phyloP scores from a whole-genome alignment of 92 coral and sea anemone genomes.

The Pocillopora meandrina region DNA sequence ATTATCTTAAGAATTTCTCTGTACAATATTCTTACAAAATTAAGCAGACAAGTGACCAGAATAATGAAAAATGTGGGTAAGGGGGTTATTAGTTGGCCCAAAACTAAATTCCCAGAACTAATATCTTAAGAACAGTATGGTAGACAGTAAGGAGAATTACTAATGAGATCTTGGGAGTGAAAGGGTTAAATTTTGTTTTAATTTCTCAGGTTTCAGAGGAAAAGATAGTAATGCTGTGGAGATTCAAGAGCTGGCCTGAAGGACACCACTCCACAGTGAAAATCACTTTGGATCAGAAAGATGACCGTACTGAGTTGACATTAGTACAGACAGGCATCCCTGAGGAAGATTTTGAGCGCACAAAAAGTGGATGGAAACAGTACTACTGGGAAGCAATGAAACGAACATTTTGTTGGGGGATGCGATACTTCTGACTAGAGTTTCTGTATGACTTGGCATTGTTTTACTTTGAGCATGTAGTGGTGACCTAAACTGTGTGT shows the following conservation, averaged over 20 bases:
- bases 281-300: conserved; percentile 75
- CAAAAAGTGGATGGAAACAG: conserved; percentile 88
- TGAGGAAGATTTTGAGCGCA: conserved; percentile 84
- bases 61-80: no score
- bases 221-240: conserved; percentile 95
- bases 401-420: conserved; percentile 86
- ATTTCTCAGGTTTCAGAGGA: conserved; percentile 70
- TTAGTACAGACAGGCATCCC: conserved; percentile 93
- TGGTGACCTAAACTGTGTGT: conserved; percentile 9
- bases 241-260: conserved; percentile 92
- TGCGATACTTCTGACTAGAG: conserved; percentile 85
- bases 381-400: conserved; percentile 97
- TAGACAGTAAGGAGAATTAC: no score
- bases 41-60: no score
- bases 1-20: no score
- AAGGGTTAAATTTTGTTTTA: background rate
- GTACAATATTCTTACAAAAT: no score
- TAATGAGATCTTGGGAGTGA: no score
- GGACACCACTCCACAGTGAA: conserved; percentile 92
- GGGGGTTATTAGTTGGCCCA: no score
- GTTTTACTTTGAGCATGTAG: conserved; percentile 35
- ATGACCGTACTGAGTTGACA: conserved; percentile 83
- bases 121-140: no score
- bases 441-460: conserved; percentile 51
- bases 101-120: no score